Evolutionary conservation across 2,113 vertebrate species (phyloP).

Genomic region (Triplophysa dalaica): DNA sequence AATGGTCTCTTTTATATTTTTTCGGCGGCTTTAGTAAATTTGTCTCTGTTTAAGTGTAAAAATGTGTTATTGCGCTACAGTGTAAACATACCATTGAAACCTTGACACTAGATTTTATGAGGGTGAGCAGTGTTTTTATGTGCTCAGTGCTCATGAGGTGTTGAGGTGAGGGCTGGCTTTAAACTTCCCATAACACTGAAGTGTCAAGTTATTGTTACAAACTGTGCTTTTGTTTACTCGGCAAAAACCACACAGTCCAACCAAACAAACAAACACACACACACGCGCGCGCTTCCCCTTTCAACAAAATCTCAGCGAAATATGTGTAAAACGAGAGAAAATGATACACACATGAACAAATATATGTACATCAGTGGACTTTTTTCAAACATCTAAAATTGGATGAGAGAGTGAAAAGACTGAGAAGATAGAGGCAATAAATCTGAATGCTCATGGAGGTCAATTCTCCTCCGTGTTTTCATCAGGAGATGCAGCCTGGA

Average conservation of each 20-base stretch:
- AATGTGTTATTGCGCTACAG: too few relatives aligned
- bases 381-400: conserved; percentile 44
- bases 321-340: neutral
- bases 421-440: conserved; percentile 55
- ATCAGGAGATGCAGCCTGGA: conserved; percentile 42
- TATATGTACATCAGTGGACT: neutral
- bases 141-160: conserved; percentile 19
- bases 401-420: conserved; percentile 54
- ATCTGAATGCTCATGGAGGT: conserved; percentile 52
- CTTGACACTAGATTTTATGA: neutral
- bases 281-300: neutral
- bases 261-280: neutral
- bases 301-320: neutral
- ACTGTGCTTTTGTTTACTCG: neutral
- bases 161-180: conserved; percentile 11
- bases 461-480: conserved; percentile 44
- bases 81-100: too few relatives aligned
- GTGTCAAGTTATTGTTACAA: conserved; percentile 17
- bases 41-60: too few relatives aligned
- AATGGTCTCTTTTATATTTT: too few relatives aligned
- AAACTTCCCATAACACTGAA: conserved; percentile 11
- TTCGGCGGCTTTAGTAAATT: too few relatives aligned
- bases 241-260: neutral
- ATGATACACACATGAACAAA: neutral
- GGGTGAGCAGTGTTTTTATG: neutral